These are phyloP conservation scores for Tokudaia tokunoshimensis DNA, from an alignment of 2,797 vertebrate genomes.

Conservation along the genomic window DNA sequence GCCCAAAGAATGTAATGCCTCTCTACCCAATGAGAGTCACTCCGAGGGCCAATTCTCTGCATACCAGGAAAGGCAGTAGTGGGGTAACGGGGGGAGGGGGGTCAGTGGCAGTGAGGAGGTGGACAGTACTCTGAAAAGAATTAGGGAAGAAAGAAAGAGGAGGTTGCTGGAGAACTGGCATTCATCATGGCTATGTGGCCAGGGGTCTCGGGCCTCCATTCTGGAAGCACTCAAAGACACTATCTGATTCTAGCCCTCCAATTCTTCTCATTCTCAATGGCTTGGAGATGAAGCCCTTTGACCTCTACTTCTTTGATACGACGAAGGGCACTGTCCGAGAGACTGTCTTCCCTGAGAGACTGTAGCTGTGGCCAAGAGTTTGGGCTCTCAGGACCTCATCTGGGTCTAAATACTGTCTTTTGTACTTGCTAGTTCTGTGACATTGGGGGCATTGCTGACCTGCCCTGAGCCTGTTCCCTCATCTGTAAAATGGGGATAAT, in stretches of 20 bases:
- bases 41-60: background rate
- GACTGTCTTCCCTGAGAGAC: background rate
- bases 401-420: background rate
- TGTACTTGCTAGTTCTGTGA: background rate
- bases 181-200: background rate
- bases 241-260: background rate
- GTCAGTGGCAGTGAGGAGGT: background rate
- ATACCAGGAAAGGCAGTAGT: background rate
- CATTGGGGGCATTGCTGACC: background rate
- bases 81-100: rapidly evolving
- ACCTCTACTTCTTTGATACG: background rate
- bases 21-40: background rate
- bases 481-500: constrained; percentile 77
- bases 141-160: background rate
- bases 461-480: constrained; percentile 30
- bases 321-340: background rate
- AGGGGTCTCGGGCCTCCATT: background rate
- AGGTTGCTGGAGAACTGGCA: background rate
- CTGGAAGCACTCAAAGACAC: background rate
- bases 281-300: rapidly evolving
- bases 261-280: rapidly evolving
- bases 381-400: background rate
- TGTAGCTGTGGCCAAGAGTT: background rate
- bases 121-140: background rate
- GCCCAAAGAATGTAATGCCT: background rate